Conservation (phyloP, 2,797 vertebrate genomes). For the Danio choprae region DNA sequence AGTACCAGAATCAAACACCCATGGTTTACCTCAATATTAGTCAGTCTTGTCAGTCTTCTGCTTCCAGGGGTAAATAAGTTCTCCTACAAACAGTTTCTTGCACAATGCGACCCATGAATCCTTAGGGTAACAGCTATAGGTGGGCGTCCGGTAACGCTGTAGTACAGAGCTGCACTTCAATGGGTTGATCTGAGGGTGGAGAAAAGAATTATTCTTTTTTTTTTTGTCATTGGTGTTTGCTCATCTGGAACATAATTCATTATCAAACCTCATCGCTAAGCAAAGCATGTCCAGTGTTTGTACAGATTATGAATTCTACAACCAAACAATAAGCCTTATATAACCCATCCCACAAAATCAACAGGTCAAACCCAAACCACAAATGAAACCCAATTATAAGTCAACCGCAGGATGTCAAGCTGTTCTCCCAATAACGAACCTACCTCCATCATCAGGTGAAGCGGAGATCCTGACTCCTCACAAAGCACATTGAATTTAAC, state of each 20-base stretch:
- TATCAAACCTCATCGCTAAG: neutral
- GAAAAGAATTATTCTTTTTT: neutral
- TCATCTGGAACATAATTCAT: neutral
- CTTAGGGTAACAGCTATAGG: constrained; percentile 89
- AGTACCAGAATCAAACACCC: neutral
- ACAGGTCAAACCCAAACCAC: neutral
- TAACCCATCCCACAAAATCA: neutral
- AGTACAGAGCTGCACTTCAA: constrained; percentile 80
- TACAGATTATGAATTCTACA: neutral
- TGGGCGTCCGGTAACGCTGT: constrained; percentile 85
- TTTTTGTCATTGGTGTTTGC: neutral
- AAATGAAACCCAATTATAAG: neutral
- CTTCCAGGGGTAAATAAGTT: constrained; percentile 96
- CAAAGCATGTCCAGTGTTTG: constrained; percentile 1
- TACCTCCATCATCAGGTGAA: constrained; percentile 96
- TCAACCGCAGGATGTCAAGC: neutral
- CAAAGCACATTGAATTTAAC: constrained; percentile 93
- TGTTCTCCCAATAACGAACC: constrained; percentile 7
- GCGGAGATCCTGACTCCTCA: constrained; percentile 84
- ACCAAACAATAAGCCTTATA: neutral
- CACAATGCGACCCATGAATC: constrained; percentile 90
- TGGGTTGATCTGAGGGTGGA: constrained; percentile 87
- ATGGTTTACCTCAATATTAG: constrained; percentile 66
- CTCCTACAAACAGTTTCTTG: constrained; percentile 93
- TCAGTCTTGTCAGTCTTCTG: constrained; percentile 88